Base-by-base conservation (phyloP, 1,140 invertebrate genomes). In the Drosophila bifasciata region DNA sequence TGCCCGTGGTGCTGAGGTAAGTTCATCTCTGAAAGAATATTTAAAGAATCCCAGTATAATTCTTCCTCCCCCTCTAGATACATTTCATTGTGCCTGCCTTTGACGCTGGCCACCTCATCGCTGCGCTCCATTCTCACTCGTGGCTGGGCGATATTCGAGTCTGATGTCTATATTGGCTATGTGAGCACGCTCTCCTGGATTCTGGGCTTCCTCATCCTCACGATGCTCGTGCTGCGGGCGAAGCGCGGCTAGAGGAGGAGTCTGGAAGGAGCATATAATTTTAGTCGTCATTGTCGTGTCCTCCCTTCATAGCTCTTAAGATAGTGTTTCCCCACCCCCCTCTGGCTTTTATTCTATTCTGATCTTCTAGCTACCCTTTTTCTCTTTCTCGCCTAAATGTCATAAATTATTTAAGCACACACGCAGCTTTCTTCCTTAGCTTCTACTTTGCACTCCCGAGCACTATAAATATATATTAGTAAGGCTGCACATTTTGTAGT, bases 81-180 rank as follows among this genome's bases (percentile, higher is more conserved):
- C 84, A 94, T 99, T 28, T 96, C 97, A 3, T 94, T 96, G 46
- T 94, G 95, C 76, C 93, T 99, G 40, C 98, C 98, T 0, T 92
- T 98, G 46, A 99, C 98, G 0, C 94, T 98, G 86, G 97, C 97
- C 7, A 98, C 97, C 19, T 97, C 97, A 43, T 95, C 97, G 0
- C 93, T 99, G 60, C 93, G 98, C 53, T 96, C 96, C 17, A 96
- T 99, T 84, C 92, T 99, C 25, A 97, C 97, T 0, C 93, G 97
- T 70, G 98, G 98, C 7, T 98, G 97, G 97, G 93, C 93, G 9
- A 94, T 99, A 52, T 89, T 93, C 0, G 95, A 97, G 79, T 93
- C 95, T 0, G 95, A 96, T 39, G 97, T 99, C 0, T 98, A 97
- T 92, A 94, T 95, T 71, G 98, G 98, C 9, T 98, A 96, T 89